Evolutionary conservation across 2,888 invertebrate genomes (phyloP).

Genomic region (Iselma pallidipennis): DNA sequence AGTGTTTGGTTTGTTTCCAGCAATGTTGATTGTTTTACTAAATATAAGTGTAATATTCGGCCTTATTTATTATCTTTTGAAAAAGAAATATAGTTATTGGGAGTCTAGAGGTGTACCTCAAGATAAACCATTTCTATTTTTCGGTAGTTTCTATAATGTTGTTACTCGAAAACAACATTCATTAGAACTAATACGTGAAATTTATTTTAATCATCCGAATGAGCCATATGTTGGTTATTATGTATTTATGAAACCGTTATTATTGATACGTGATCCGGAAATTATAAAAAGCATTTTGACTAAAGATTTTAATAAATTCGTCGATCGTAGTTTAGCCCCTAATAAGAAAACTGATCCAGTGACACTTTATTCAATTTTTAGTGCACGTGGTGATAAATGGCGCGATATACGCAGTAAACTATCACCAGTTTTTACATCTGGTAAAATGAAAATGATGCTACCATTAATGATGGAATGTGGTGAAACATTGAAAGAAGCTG

Average conservation of each 20-base stretch:
- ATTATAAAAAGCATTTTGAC: slow-evolving; percentile 55
- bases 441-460: slow-evolving; percentile 60
- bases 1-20: too few species aligned
- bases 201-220: slow-evolving; percentile 33
- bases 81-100: slow-evolving; percentile 4
- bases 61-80: neutral
- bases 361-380: slow-evolving; percentile 51
- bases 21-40: neutral
- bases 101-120: neutral
- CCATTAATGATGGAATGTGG: slow-evolving; percentile 54
- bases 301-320: slow-evolving; percentile 56
- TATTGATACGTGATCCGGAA: slow-evolving; percentile 54
- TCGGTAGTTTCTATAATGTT: neutral
- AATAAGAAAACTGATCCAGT: slow-evolving; percentile 53
- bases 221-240: slow-evolving; percentile 54
- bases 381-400: slow-evolving; percentile 58
- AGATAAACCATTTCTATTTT: neutral
- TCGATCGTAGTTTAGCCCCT: slow-evolving; percentile 53
- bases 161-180: neutral
- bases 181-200: neutral
- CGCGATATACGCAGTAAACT: slow-evolving; percentile 57
- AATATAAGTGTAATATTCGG: neutral
- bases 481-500: slow-evolving; percentile 36
- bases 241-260: slow-evolving; percentile 54
- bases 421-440: slow-evolving; percentile 59